Conservation (phyloP, 2,888 invertebrate genomes). For the Caenorhabditis drosophilae region DNA sequence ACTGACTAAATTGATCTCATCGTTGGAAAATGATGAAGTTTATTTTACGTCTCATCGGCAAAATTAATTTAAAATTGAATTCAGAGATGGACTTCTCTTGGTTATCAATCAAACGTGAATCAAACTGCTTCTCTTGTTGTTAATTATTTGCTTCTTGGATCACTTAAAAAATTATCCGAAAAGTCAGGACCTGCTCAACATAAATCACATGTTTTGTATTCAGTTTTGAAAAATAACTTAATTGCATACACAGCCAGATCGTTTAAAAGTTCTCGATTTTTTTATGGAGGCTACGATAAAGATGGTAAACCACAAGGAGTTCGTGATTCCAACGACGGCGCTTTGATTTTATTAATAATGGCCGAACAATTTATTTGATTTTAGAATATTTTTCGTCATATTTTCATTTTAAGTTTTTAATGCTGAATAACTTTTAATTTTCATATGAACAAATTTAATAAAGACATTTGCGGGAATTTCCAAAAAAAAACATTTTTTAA, state of each 20-base stretch:
- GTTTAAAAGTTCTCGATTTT: constrained; percentile 13
- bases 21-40: background rate
- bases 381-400: background rate
- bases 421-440: background rate
- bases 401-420: background rate
- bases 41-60: too few relatives aligned
- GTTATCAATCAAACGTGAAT: constrained; percentile 9
- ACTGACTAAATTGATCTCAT: constrained; percentile 1
- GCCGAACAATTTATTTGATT: constrained; percentile 4
- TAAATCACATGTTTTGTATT: constrained; percentile 25
- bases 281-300: constrained; percentile 15
- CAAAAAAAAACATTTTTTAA: background rate
- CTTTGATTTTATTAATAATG: constrained; percentile 29
- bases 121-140: constrained; percentile 10
- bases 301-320: constrained; percentile 8
- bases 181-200: constrained; percentile 27
- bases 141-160: constrained; percentile 17
- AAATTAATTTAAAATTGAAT: too few relatives aligned
- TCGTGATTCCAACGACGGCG: constrained; percentile 11
- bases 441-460: too few relatives aligned
- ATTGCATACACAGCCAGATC: constrained; percentile 33
- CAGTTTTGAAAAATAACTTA: constrained; percentile 31
- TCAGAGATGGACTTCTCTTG: constrained; percentile 12
- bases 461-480: too few relatives aligned
- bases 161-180: constrained; percentile 13